Evolutionary conservation across 1,140 invertebrate genomes (phyloP).

Genomic region (Sminthurinus signatus): DNA sequence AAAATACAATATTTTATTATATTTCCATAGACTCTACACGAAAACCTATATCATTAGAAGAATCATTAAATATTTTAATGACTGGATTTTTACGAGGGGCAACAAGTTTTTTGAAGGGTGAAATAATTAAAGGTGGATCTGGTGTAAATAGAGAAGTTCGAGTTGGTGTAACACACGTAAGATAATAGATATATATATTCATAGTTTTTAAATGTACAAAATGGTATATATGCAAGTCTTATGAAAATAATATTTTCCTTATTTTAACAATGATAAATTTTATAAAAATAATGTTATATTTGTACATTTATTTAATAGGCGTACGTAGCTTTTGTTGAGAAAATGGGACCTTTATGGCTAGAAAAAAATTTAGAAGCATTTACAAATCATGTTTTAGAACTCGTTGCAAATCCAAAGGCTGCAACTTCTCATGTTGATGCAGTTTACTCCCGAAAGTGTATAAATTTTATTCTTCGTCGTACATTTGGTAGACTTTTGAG

Average conservation of each 20-base stretch:
- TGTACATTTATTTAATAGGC: conserved; percentile 53
- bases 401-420: conserved; percentile 88
- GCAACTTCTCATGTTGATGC: conserved; percentile 93
- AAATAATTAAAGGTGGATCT: conserved; percentile 92
- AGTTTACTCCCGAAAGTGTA: conserved; percentile 94
- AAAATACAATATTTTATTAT: too few relatives aligned
- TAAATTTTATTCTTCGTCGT: conserved; percentile 88
- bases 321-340: conserved; percentile 89
- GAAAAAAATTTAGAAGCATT: conserved; percentile 83
- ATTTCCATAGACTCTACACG: too few relatives aligned
- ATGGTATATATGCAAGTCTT: too few relatives aligned
- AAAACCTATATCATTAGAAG: conserved; percentile 74
- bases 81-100: conserved; percentile 92
- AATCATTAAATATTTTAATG: conserved; percentile 83
- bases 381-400: conserved; percentile 79
- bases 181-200: conserved; percentile 46
- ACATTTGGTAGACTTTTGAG: conserved; percentile 87
- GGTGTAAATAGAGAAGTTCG: conserved; percentile 89
- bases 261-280: background rate
- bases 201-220: too few relatives aligned
- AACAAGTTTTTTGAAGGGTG: conserved; percentile 89
- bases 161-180: conserved; percentile 87
- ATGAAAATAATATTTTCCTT: background rate
- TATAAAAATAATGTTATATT: background rate
- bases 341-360: conserved; percentile 86